These are phyloP conservation scores for Goniozus legneri DNA, from an alignment of 1,140 invertebrate genomes.

Conservation along the genomic window DNA sequence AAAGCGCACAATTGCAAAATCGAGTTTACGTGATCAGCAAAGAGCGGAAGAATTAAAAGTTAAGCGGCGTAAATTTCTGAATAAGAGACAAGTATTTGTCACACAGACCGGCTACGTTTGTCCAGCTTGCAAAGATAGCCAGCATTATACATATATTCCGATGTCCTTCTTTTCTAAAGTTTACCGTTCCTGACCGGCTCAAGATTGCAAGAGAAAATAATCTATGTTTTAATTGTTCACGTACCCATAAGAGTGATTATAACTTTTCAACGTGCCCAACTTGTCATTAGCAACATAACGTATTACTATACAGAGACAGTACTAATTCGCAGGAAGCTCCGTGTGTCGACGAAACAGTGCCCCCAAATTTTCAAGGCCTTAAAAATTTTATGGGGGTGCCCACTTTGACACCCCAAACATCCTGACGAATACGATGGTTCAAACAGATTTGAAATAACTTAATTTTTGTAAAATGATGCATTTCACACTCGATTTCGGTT, in stretches of 20 bases:
- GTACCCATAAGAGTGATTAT: background rate
- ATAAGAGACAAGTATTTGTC: background rate
- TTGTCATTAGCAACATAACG: background rate
- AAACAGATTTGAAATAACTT: too few species aligned
- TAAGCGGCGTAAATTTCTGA: background rate
- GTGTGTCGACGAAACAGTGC: background rate
- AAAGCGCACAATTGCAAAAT: background rate
- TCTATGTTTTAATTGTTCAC: background rate
- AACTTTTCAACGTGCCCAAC: background rate
- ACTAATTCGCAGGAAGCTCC: background rate
- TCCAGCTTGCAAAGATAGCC: background rate
- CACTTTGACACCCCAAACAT: too few species aligned
- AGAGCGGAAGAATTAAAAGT: background rate
- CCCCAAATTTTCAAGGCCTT: too few species aligned
- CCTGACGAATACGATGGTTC: too few species aligned
- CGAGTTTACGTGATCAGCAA: background rate
- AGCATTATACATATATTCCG: background rate
- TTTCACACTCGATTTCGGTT: too few species aligned
- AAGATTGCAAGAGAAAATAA: background rate
- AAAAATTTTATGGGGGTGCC: too few species aligned
- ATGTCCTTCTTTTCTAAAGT: background rate
- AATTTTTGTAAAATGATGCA: too few species aligned
- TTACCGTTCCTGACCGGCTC: background rate
- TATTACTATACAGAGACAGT: background rate
- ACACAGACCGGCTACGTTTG: background rate